Conservation (phyloP, 2,113 vertebrate genomes). For the Lophochroa leadbeateri region DNA sequence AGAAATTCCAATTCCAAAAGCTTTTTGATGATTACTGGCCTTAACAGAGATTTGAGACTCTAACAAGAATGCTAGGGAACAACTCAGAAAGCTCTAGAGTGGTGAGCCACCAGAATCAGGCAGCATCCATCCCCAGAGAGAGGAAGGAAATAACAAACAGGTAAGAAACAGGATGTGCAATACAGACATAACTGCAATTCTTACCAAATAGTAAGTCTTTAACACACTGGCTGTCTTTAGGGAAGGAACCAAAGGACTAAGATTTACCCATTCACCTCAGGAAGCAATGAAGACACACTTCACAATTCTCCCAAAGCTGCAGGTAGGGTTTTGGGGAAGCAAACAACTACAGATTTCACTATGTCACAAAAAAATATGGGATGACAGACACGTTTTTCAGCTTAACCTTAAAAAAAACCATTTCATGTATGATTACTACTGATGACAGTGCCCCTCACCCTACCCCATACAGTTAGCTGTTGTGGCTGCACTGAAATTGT, state of each 20-base stretch:
- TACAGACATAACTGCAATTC: background rate
- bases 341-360: background rate
- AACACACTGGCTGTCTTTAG: background rate
- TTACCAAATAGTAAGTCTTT: background rate
- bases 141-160: background rate
- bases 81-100: background rate
- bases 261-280: background rate
- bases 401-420: background rate
- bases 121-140: background rate
- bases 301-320: background rate
- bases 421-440: background rate
- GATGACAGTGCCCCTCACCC: background rate
- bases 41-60: background rate
- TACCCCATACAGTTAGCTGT: background rate
- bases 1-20: slow-evolving; percentile 7
- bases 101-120: background rate
- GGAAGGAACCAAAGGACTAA: background rate
- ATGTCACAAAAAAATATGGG: background rate
- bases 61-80: background rate
- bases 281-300: background rate
- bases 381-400: background rate
- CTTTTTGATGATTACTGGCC: background rate
- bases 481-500: background rate
- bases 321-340: background rate
- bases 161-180: background rate